phyloP scores from a whole-genome alignment of 2,113 vertebrate species.

The Rhabdomys dilectus region DNA sequence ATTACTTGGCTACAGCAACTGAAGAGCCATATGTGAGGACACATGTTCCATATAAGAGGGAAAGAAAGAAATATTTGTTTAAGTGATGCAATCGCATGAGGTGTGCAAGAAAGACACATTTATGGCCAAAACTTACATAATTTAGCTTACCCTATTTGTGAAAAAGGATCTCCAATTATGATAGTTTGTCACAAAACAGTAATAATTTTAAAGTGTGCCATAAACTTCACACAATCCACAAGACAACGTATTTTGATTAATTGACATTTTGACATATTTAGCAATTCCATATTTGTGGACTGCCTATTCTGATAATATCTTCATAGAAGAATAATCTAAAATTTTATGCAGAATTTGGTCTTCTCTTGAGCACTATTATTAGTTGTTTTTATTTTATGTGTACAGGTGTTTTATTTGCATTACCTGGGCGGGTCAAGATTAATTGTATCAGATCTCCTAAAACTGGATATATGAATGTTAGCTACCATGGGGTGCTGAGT shows the following conservation, averaged over 20 bases:
- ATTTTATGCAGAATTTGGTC: not conserved
- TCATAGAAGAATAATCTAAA: not conserved
- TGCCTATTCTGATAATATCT: not conserved
- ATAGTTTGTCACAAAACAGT: not conserved
- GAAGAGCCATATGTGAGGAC: not conserved
- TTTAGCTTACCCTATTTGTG: not conserved
- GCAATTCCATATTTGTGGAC: not conserved
- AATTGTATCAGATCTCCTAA: not conserved
- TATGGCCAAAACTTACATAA: not conserved
- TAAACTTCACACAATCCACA: not conserved
- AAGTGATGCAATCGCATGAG: not conserved
- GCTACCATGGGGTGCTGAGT: not conserved
- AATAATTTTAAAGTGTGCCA: not conserved
- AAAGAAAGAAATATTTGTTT: not conserved
- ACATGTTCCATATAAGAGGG: not conserved
- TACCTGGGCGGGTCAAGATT: not conserved
- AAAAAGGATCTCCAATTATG: not conserved
- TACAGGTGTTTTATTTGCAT: not conserved
- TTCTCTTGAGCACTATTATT: not conserved
- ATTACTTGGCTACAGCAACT: not conserved
- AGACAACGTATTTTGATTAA: conserved; percentile 17
- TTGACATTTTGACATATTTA: not conserved
- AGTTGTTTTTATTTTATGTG: not conserved
- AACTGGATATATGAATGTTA: not conserved
- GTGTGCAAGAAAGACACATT: not conserved